phyloP scores from a whole-genome alignment of 2,888 invertebrate genomes.

The Lycaena phlaeas region DNA sequence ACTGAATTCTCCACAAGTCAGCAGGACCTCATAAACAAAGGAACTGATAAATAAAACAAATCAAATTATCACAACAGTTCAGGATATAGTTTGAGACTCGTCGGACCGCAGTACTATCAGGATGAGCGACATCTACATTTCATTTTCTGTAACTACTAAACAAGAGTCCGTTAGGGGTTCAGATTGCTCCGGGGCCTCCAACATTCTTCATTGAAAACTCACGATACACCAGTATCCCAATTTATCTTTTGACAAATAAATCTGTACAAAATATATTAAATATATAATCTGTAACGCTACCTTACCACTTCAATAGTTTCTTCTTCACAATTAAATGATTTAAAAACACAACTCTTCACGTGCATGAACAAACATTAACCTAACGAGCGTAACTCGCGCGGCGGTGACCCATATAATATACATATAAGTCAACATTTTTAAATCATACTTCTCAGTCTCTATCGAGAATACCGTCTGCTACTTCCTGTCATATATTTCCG shows the following conservation, averaged over 20 bases:
- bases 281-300: constrained; percentile 74
- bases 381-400: constrained; percentile 36
- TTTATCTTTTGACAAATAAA: constrained; percentile 75
- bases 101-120: constrained; percentile 34
- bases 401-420: constrained; percentile 46
- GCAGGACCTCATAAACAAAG: constrained; percentile 72
- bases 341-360: constrained; percentile 70
- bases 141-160: constrained; percentile 28
- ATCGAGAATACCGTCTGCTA: constrained; percentile 39
- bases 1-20: constrained; percentile 65
- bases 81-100: constrained; percentile 25
- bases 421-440: constrained; percentile 64
- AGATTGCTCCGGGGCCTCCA: constrained; percentile 56
- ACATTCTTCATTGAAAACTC: constrained; percentile 66
- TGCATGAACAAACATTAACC: constrained; percentile 69
- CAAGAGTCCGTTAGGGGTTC: constrained; percentile 49
- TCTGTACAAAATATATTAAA: constrained; percentile 75
- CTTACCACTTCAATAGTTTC: constrained; percentile 70
- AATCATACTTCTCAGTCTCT: constrained; percentile 57
- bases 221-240: constrained; percentile 71
- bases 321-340: constrained; percentile 72
- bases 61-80: constrained; percentile 32
- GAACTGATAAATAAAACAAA: constrained; percentile 57
- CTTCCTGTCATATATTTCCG: constrained; percentile 62
- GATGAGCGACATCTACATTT: constrained; percentile 32